phyloP scores from a whole-genome alignment of 2,113 vertebrate species.

The Sorex araneus region DNA sequence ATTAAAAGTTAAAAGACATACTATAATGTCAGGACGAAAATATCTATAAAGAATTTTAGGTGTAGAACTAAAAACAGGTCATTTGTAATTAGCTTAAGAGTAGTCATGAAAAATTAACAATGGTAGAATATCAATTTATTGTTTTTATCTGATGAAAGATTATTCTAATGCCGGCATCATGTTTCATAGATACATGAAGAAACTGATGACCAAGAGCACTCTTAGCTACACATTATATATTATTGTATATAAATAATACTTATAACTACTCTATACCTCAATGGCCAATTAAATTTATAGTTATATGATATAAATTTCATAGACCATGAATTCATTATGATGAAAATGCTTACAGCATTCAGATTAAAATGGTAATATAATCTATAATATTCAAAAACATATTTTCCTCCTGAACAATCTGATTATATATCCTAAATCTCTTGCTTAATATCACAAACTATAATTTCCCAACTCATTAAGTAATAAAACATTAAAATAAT shows the following conservation, averaged over 20 bases:
- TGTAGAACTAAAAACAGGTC: neutral
- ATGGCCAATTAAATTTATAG: conserved; percentile 49
- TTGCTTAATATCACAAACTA: conserved; percentile 78
- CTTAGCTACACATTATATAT: conserved; percentile 10
- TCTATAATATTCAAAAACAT: conserved; percentile 75
- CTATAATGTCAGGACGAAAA: neutral
- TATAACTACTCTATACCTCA: neutral
- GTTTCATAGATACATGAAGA: conserved; percentile 1
- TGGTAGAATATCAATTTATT: neutral
- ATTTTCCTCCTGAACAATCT: conserved; percentile 73
- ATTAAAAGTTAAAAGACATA: conserved; percentile 1
- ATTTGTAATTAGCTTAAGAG: conserved; percentile 18
- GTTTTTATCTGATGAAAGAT: conserved; percentile 26
- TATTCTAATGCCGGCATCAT: neutral
- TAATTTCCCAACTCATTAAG: conserved; percentile 81
- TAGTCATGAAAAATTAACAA: conserved; percentile 46
- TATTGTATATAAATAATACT: conserved; percentile 20
- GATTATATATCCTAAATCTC: conserved; percentile 79
- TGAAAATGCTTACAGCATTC: conserved; percentile 67
- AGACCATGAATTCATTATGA: conserved; percentile 73
- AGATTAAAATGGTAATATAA: conserved; percentile 74
- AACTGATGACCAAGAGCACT: neutral
- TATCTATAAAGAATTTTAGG: conserved; percentile 27
- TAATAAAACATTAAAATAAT: conserved; percentile 80
- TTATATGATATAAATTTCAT: conserved; percentile 43